Conservation (phyloP, 2,113 vertebrate species). For the Pyxicephalus adspersus region DNA sequence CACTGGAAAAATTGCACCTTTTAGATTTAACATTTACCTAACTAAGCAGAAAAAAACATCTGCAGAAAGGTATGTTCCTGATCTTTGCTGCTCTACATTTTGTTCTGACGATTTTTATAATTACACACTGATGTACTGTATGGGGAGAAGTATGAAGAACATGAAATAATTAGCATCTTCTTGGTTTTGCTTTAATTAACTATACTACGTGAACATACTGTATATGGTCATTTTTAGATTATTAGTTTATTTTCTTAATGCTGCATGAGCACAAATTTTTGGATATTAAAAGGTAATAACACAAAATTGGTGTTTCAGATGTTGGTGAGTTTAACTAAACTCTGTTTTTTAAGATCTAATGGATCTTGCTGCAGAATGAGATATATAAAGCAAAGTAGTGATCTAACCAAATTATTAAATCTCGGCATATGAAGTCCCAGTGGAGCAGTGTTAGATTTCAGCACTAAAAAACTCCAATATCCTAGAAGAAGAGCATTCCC, state of each 20-base stretch:
- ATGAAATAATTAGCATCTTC: constrained; percentile 28
- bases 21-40: constrained; percentile 58
- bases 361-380: too few relatives aligned
- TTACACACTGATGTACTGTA: constrained; percentile 50
- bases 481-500: too few relatives aligned
- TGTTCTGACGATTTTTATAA: constrained; percentile 48
- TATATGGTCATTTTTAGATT: constrained; percentile 3
- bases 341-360: too few relatives aligned
- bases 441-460: too few relatives aligned
- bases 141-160: constrained; percentile 9
- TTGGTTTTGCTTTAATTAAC: constrained; percentile 13
- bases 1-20: constrained; percentile 59
- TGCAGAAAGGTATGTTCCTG: constrained; percentile 47
- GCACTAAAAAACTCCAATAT: too few relatives aligned
- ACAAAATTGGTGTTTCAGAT: too few relatives aligned
- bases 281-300: too few relatives aligned
- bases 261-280: neutral
- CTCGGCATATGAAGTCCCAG: too few relatives aligned
- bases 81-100: constrained; percentile 40
- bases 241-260: neutral
- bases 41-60: constrained; percentile 58
- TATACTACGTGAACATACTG: constrained; percentile 7
- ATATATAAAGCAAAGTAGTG: too few relatives aligned
- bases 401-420: too few relatives aligned
- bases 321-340: too few relatives aligned